These are phyloP conservation scores for Myoxocephalus aenaeus DNA, from an alignment of 2,797 vertebrate genomes.

Conservation along the genomic window DNA sequence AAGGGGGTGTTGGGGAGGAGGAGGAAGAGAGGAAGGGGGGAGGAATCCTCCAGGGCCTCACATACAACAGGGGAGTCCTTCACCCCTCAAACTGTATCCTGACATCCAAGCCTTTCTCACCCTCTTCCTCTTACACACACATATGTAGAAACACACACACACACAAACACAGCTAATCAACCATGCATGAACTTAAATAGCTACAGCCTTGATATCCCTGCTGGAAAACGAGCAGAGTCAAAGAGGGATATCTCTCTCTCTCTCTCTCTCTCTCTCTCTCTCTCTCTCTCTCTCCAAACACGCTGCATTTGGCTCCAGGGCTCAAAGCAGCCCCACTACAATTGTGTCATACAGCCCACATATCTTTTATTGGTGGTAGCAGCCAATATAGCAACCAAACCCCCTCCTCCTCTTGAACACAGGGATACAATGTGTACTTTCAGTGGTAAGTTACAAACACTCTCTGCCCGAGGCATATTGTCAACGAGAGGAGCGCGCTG, in stretches of 20 bases:
- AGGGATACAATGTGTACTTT: conserved; percentile 69
- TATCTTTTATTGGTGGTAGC: conserved; percentile 71
- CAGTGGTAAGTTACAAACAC: conserved; percentile 71
- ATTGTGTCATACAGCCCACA: conserved; percentile 67
- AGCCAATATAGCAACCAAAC: conserved; percentile 53
- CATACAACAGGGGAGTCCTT: conserved; percentile 76
- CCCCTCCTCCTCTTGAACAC: conserved; percentile 52
- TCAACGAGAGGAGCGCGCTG: conserved; percentile 54
- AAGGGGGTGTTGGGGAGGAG: conserved; percentile 34
- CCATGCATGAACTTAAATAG: conserved; percentile 59
- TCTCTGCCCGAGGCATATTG: conserved; percentile 62
- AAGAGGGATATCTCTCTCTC: conserved; percentile 65
- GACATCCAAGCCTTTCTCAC: conserved; percentile 70
- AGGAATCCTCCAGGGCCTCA: conserved; percentile 69
- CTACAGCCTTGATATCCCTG: conserved; percentile 47
- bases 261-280: conserved; percentile 20
- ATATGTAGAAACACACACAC: conserved; percentile 15
- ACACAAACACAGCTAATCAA: conserved; percentile 57
- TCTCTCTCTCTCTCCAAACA: conserved; percentile 57
- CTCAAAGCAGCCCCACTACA: conserved; percentile 65
- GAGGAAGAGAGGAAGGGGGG: conserved; percentile 66
- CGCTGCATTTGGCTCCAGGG: conserved; percentile 67
- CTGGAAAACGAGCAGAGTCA: conserved; percentile 57
- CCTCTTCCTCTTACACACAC: conserved; percentile 42
- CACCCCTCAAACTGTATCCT: conserved; percentile 75